phyloP scores from a whole-genome alignment of 2,113 vertebrate species.

The Theristicus caerulescens region DNA sequence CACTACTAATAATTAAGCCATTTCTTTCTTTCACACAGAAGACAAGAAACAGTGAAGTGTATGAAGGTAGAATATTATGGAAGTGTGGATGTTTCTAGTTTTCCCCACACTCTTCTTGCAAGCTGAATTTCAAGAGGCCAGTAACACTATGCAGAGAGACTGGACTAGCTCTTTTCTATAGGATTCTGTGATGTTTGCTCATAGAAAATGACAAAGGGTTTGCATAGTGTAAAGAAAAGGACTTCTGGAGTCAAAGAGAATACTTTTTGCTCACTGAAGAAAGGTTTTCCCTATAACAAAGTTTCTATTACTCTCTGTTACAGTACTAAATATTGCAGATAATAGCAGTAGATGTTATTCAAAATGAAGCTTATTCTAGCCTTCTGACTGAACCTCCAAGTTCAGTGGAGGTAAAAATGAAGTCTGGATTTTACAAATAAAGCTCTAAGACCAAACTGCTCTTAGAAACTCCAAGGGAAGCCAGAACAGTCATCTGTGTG shows the following conservation, averaged over 20 bases:
- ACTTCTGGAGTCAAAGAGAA: background rate
- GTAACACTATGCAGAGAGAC: background rate
- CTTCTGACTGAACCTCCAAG: background rate
- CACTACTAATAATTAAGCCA: background rate
- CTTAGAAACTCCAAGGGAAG: background rate
- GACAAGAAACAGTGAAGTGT: background rate
- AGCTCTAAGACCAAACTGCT: background rate
- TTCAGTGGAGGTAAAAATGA: background rate
- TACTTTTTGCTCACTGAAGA: background rate
- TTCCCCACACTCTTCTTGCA: accelerated
- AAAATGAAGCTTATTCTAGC: background rate
- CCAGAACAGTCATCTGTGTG: background rate
- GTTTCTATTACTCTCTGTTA: background rate
- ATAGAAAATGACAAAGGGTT: background rate
- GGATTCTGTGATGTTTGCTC: background rate
- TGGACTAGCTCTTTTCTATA: background rate
- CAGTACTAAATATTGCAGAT: background rate
- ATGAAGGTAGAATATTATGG: background rate
- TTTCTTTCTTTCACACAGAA: background rate
- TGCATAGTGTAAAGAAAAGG: background rate
- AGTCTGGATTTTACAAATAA: background rate
- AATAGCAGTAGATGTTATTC: background rate
- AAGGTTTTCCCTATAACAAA: background rate
- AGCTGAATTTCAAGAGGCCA: background rate
- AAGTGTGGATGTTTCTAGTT: background rate